Evolutionary conservation across 1,140 invertebrate species (phyloP).

Genomic region (Copidosoma floridanum): DNA sequence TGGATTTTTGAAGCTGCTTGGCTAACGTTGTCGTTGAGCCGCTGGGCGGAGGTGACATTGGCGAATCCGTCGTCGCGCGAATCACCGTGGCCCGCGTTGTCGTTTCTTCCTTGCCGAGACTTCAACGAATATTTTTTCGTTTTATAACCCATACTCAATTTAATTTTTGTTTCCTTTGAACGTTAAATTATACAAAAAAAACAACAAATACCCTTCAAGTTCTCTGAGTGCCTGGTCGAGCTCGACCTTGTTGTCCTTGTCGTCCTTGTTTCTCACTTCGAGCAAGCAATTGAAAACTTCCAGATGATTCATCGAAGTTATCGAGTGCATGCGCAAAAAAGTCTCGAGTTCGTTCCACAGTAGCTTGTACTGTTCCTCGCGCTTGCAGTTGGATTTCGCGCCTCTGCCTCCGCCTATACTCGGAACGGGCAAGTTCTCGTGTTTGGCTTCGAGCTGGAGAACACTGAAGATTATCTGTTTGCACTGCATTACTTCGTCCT

Average conservation of each 20-base stretch:
- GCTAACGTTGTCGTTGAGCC: slow-evolving; percentile 43
- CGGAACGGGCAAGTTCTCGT: slow-evolving; percentile 74
- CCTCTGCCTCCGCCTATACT: slow-evolving; percentile 57
- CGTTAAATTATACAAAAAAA: too few relatives aligned
- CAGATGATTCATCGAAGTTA: slow-evolving; percentile 66
- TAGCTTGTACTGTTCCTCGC: slow-evolving; percentile 86
- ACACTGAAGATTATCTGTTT: slow-evolving; percentile 83
- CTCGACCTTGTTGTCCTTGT: slow-evolving; percentile 65
- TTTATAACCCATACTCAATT: too few relatives aligned
- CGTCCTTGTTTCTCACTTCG: slow-evolving; percentile 70
- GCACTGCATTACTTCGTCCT: slow-evolving; percentile 84
- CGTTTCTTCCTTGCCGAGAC: slow-evolving; percentile 51
- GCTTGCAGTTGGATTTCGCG: slow-evolving; percentile 61
- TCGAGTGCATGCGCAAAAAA: slow-evolving; percentile 73
- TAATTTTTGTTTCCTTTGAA: too few relatives aligned
- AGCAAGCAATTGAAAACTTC: slow-evolving; percentile 80
- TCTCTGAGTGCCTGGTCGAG: slow-evolving; percentile 62
- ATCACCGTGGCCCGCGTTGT: slow-evolving; percentile 68
- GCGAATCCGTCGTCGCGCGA: slow-evolving; percentile 77
- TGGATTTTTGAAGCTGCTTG: slow-evolving; percentile 46
- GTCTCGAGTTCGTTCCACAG: slow-evolving; percentile 89
- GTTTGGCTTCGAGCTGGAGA: slow-evolving; percentile 78
- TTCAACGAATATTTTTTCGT: too few relatives aligned
- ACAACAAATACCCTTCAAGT: slow-evolving; percentile 59
- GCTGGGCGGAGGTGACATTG: slow-evolving; percentile 70